Percentiles rank a stretch among this genome's conserved stretches.
Evolutionary conservation across 2,797 vertebrate species (phyloP).

Genomic region (Phoebastria nigripes): DNA sequence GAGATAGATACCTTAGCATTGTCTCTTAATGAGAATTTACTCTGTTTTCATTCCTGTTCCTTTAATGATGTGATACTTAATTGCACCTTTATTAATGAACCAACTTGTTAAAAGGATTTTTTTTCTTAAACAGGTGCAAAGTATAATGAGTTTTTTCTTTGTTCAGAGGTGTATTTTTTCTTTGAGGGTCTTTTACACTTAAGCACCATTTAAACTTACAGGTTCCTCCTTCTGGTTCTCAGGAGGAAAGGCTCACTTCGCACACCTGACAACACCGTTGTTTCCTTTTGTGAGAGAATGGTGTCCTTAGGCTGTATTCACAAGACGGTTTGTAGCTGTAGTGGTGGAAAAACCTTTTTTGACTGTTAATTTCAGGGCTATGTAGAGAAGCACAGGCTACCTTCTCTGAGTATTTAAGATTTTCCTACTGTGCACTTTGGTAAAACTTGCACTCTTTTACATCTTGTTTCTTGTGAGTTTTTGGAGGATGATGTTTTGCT

Average conservation of each 20-base stretch:
- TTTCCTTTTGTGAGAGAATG: background rate
- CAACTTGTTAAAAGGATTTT: constrained; percentile 16
- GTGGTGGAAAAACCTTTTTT: background rate
- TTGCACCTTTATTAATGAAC: constrained; percentile 60
- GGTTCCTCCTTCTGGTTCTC: background rate
- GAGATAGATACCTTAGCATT: background rate
- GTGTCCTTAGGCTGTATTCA: background rate
- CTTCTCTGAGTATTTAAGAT: background rate
- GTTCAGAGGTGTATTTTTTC: constrained; percentile 35
- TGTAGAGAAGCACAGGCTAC: background rate
- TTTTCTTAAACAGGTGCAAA: constrained; percentile 61
- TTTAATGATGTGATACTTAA: constrained; percentile 57
- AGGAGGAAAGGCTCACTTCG: background rate
- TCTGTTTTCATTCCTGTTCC: constrained; percentile 1
- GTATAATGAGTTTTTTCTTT: constrained; percentile 42
- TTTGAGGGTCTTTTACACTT: constrained; percentile 36
- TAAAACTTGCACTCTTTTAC: background rate
- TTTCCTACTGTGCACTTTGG: background rate
- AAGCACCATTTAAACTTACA: background rate
- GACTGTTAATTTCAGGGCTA: background rate
- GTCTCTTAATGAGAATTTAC: background rate
- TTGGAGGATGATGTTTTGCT: background rate
- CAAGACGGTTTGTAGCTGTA: background rate
- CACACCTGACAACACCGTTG: background rate
- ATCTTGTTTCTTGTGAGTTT: background rate